A percentile compares a stretch with the other conserved stretches of the same genome.
Evolutionary conservation across 2,888 invertebrate species (phyloP).

Genomic region (Cephonodes hylas): DNA sequence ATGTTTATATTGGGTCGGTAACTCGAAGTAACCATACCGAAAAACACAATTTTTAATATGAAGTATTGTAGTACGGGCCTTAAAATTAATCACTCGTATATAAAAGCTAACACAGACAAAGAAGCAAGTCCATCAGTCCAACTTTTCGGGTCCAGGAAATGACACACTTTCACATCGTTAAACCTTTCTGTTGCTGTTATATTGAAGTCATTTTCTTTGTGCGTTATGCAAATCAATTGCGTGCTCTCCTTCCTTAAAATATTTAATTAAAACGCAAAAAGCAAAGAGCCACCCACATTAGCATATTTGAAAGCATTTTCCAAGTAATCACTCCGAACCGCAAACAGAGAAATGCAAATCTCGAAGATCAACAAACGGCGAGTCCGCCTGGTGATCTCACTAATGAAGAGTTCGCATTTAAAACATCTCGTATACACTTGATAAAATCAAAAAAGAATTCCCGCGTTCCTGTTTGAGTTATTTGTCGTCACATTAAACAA

Average conservation of each 20-base stretch:
- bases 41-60: no score
- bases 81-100: no score
- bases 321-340: conserved; percentile 19
- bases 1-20: no score
- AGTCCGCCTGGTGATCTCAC: conserved; percentile 60
- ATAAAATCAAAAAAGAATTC: conserved; percentile 38
- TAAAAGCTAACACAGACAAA: no score
- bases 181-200: not conserved
- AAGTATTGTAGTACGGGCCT: no score
- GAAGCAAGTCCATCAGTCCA: not conserved
- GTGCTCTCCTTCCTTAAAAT: conserved; percentile 6
- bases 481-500: conserved; percentile 79
- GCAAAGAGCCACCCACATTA: conserved; percentile 6
- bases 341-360: conserved; percentile 48
- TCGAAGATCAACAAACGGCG: conserved; percentile 41
- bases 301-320: conserved; percentile 17
- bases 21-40: no score
- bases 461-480: conserved; percentile 62
- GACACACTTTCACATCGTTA: not conserved
- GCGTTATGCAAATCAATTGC: conserved; percentile 8
- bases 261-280: conserved; percentile 1
- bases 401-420: conserved; percentile 71
- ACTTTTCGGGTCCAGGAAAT: not conserved
- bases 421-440: conserved; percentile 37
- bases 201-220: not conserved